These are phyloP conservation scores for Sphaerophoria rueppellii DNA, from an alignment of 2,888 invertebrate genomes.

Conservation along the genomic window DNA sequence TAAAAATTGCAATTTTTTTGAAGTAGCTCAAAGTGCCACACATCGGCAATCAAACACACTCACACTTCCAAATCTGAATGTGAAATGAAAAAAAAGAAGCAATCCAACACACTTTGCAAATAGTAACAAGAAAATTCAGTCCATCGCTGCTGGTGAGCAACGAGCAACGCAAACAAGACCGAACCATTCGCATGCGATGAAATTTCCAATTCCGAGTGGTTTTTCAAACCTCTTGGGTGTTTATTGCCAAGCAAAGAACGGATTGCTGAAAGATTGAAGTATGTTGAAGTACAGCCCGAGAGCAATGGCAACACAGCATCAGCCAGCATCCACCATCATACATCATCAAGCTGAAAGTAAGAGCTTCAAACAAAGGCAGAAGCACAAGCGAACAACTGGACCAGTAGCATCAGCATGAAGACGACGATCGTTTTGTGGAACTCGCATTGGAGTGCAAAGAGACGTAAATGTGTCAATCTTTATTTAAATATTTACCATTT, in stretches of 20 bases:
- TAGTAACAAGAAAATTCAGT: slow-evolving; percentile 41
- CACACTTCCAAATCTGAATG: neutral
- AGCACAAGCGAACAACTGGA: slow-evolving; percentile 31
- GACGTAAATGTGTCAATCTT: slow-evolving; percentile 58
- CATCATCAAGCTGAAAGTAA: slow-evolving; percentile 15
- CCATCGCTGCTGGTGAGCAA: slow-evolving; percentile 42
- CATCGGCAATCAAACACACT: slow-evolving; percentile 2
- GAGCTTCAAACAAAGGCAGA: slow-evolving; percentile 27
- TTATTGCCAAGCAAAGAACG: slow-evolving; percentile 29
- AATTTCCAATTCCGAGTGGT: slow-evolving; percentile 62
- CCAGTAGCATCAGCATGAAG: neutral
- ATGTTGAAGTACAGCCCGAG: neutral
- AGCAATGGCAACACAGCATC: slow-evolving; percentile 32
- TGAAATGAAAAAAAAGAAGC: neutral
- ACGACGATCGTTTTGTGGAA: slow-evolving; percentile 14
- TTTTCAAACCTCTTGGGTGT: slow-evolving; percentile 55
- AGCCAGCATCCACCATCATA: neutral
- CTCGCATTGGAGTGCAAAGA: slow-evolving; percentile 55
- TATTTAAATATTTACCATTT: slow-evolving; percentile 57
- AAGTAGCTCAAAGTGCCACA: slow-evolving; percentile 42
- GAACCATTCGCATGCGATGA: slow-evolving; percentile 37
- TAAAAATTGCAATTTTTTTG: slow-evolving; percentile 35
- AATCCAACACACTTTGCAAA: slow-evolving; percentile 22
- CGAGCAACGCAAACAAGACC: slow-evolving; percentile 46
- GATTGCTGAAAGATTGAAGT: slow-evolving; percentile 45